Evolutionary conservation across 2,797 vertebrate genomes (phyloP).

Genomic region (Enteromius fasciolatus): DNA sequence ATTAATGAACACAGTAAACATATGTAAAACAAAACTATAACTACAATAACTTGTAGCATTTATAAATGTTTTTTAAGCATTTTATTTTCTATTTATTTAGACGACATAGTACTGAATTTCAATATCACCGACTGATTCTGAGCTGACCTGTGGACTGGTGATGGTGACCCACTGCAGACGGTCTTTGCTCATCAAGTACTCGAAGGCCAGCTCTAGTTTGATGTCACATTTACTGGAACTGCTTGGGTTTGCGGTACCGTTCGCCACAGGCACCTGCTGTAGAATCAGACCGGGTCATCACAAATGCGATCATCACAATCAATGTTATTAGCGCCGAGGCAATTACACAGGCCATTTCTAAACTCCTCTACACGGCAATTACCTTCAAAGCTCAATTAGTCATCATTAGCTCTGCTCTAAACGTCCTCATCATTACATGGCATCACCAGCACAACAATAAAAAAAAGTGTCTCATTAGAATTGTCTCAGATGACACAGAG

Average conservation of each 20-base stretch:
- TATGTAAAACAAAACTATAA: too few species aligned
- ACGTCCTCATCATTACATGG: slow-evolving; percentile 4
- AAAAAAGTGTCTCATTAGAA: slow-evolving; percentile 21
- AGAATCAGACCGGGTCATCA: slow-evolving; percentile 14
- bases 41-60: not conserved
- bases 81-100: not conserved
- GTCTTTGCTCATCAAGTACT: slow-evolving; percentile 99
- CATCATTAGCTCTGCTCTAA: slow-evolving; percentile 21
- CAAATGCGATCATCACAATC: slow-evolving; percentile 16
- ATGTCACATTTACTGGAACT: slow-evolving; percentile 87
- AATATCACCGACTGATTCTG: not conserved
- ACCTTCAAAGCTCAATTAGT: slow-evolving; percentile 17
- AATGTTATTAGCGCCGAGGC: slow-evolving; percentile 18
- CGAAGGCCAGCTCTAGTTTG: slow-evolving; percentile 95
- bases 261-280: slow-evolving; percentile 87
- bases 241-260: slow-evolving; percentile 82
- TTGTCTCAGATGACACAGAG: not conserved
- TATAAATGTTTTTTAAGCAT: not conserved
- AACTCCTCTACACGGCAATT: slow-evolving; percentile 39
- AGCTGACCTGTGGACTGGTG: slow-evolving; percentile 92
- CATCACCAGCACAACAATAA: not conserved
- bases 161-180: slow-evolving; percentile 99
- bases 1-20: too few species aligned
- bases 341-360: slow-evolving; percentile 7
- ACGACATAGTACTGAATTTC: not conserved